phyloP scores from a whole-genome alignment of 2,888 invertebrate genomes.

The Rhaphigaster nebulosa region DNA sequence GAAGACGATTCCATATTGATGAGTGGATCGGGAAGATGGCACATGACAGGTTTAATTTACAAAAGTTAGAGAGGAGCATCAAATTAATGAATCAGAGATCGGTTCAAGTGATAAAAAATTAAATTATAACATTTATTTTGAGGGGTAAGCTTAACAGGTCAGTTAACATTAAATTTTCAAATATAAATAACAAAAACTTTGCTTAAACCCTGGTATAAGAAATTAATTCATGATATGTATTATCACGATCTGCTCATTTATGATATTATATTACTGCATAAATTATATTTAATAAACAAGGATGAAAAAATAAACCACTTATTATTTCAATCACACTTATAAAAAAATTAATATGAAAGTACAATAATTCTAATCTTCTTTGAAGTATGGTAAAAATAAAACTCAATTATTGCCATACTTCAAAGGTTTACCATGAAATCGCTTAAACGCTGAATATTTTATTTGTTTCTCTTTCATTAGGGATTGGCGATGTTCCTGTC shows the following conservation, averaged over 20 bases:
- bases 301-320: background rate
- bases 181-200: background rate
- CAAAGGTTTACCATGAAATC: background rate
- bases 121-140: no score
- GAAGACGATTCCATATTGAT: background rate
- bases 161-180: no score
- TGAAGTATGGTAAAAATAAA: constrained; percentile 34
- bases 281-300: background rate
- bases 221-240: no score
- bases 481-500: constrained; percentile 55
- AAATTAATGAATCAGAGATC: background rate
- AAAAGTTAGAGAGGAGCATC: background rate
- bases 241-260: no score
- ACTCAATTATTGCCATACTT: constrained; percentile 23
- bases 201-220: no score
- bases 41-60: no score
- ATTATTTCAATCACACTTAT: background rate
- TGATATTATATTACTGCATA: background rate
- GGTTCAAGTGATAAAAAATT: no score
- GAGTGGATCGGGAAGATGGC: background rate
- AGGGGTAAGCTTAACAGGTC: no score
- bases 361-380: background rate
- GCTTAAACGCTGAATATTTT: background rate
- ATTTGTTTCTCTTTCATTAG: background rate
- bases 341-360: background rate